Evolutionary conservation across 1,140 invertebrate genomes (phyloP), one percentile per base, ranked within the genome.

Genomic region (Papilio glaucus): DNA sequence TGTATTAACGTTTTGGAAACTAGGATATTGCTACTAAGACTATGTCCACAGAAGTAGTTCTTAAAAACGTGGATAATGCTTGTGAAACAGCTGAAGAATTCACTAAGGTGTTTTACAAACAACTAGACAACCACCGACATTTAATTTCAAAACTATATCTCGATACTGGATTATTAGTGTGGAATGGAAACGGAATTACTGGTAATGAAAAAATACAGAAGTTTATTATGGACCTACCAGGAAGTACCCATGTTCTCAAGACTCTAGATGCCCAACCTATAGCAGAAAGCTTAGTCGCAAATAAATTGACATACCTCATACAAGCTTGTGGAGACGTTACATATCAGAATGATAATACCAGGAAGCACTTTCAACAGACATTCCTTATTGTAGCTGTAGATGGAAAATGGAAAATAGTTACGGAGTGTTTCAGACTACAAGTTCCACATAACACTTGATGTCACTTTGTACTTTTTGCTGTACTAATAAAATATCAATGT

Each of bases 391-490:
- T 97, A 0, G 96, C 96, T 12, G 95, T 96, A 79, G 96, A 95
- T 21, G 96, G 97, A 72, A 97, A 97, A 85, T 98, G 97, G 97
- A 98, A 97, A 93, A 97, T 98, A 74, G 96, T 97, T 24, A 97
- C 95, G 57, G 97, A 98, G 85, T 96, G 95, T 77, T 97, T 96
- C 82, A 94, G 97, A 83, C 93, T 96, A 78, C 96, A 97, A 94
- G 86, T 91, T 5, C 90, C 90, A 21, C 87, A 90, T 62, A 88
- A 70, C 53, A 81, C 62, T 72, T 82, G 76, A 77, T 49, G 18
- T 38, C 7, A 38, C 5, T 18, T 9, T 37, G 7, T 37, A 7
- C 10, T 8, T 7, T 18, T 53, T n/a, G 3, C 9, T 41, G 37
- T 38, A 15, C 13, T 61, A 61, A 7, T 63, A 10, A 41, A 63